These are phyloP conservation scores for Cheirogaleus medius DNA, from an alignment of 2,113 vertebrate species.

Conservation along the genomic window DNA sequence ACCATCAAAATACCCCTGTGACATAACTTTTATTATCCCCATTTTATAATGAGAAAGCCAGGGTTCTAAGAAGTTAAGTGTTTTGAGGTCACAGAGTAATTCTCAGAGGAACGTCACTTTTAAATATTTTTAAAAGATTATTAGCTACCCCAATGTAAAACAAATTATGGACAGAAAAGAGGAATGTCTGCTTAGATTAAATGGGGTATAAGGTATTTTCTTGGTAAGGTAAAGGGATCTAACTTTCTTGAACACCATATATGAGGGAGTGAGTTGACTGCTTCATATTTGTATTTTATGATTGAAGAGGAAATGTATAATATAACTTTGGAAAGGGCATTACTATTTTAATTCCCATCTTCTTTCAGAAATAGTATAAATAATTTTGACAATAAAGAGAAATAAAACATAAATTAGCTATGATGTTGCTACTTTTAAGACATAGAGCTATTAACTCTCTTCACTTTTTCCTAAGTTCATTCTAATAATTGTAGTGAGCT, in stretches of 20 bases:
- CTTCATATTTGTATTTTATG: neutral
- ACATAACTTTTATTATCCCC: neutral
- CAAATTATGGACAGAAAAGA: neutral
- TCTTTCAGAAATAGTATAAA: neutral
- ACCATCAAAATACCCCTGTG: neutral
- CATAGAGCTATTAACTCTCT: neutral
- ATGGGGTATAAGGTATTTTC: neutral
- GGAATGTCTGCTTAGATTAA: neutral
- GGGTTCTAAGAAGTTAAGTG: neutral
- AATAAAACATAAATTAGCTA: neutral
- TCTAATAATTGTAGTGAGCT: neutral
- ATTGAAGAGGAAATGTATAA: neutral
- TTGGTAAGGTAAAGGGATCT: neutral
- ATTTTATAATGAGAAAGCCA: neutral
- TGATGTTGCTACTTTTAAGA: neutral
- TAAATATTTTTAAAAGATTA: neutral
- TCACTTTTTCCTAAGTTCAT: neutral
- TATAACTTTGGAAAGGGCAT: neutral
- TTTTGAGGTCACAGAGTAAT: neutral
- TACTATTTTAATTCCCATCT: neutral
- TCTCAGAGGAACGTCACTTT: neutral
- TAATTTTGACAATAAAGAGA: neutral
- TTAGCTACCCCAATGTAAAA: neutral
- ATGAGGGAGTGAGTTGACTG: neutral
- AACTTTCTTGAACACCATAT: neutral